Evolutionary conservation across 2,797 vertebrate species (phyloP), one percentile per base, ranked within the genome.

Genomic region (Capromys pilorides): DNA sequence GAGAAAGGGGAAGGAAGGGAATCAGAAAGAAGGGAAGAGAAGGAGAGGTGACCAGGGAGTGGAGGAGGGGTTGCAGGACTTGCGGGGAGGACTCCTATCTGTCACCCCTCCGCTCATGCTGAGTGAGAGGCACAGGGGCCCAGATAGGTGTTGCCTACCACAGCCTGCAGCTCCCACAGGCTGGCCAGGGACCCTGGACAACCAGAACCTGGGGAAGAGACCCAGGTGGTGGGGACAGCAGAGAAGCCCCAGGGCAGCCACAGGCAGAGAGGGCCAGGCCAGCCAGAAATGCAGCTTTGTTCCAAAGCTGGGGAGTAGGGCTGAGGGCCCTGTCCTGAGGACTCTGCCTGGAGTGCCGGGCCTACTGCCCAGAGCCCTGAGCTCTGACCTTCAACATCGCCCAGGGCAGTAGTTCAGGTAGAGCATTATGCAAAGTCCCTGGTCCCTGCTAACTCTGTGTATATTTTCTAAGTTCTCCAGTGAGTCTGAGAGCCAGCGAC

Each of bases 121-220:
- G 67, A 86, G 86, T 90, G 28, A 39, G 83, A 93, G 88, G 54
- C 12, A 33, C 0, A 0, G 39, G 61, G 73, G 49, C 75, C 95
- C 86, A 90, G 79, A 87, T 6, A 1, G 73, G 90, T 59, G 24
- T 3, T 0, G 2, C 33, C 3, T 13, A 51, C 19, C 49, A 28
- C 11, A 54, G 71, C 59, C 64, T 1, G 0, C 26, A 10, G 51
- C 33, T 49, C 33, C 5, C 36, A 94, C 80, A 95, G 93, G 61
- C 24, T 95, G 28, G 45, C 90, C 96, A 96, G 94, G 61, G 95
- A 96, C 93, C 91, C 91, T 82, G 86, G 95, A 95, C 95, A 93
- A 73, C 75, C 67, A 51, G 49, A 54, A 85, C 36, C 7, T 0
- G 2, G 54, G 41, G 0, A 54, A 45, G 26, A 31, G 78, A 16